A percentile compares a stretch with the other conserved stretches of the same genome.
Evolutionary conservation across 2,113 vertebrate species (phyloP).

Genomic region (Hyperopisus bebe): DNA sequence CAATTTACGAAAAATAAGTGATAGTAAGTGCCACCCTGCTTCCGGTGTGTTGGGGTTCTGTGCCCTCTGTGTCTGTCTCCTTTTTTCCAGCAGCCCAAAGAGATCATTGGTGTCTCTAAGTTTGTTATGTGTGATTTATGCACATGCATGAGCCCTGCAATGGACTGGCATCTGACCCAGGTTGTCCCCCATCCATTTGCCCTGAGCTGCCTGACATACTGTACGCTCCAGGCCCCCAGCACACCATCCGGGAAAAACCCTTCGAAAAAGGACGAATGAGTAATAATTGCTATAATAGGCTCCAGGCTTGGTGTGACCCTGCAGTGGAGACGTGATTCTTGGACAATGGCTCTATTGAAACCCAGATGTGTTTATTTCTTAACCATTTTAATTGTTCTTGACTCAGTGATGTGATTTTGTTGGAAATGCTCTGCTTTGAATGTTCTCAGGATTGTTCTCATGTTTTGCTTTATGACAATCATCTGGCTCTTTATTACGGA

Average conservation of each 20-base stretch:
- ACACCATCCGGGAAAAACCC: not conserved
- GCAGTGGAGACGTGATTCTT: not conserved
- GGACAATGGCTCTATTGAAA: not conserved
- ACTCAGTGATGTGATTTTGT: not conserved
- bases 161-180: not conserved
- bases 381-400: not conserved
- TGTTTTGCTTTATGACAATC: not conserved
- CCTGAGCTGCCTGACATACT: not conserved
- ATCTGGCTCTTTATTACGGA: not conserved
- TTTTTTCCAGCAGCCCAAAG: not conserved
- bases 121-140: not conserved
- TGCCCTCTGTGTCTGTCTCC: not conserved
- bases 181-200: not conserved
- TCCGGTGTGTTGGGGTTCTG: not conserved
- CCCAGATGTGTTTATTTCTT: not conserved
- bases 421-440: not conserved
- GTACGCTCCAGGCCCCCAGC: not conserved
- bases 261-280: not conserved
- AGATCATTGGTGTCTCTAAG: not conserved
- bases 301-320: not conserved
- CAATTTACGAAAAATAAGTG: not conserved
- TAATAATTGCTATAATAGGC: not conserved
- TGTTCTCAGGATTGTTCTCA: not conserved
- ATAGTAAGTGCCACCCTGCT: not conserved
- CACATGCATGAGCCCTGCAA: not conserved